phyloP scores from a whole-genome alignment of 2,888 invertebrate species.

The Acanthopleura granulata region DNA sequence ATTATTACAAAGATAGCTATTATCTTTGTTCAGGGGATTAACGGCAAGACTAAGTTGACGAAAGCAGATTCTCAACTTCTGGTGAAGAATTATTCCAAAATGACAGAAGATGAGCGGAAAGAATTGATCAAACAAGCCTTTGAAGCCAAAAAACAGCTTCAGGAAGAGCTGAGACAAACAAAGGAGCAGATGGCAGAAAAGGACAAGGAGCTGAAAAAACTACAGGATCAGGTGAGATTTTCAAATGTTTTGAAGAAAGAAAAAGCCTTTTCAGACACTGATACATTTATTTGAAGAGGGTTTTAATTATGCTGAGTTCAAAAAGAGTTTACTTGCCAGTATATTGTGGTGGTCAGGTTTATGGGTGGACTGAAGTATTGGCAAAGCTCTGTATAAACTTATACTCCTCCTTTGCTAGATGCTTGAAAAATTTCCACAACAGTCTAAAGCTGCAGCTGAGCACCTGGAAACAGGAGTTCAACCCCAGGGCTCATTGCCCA shows the following conservation, averaged over 20 bases:
- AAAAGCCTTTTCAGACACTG: not conserved
- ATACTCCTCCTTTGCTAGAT: too few relatives aligned
- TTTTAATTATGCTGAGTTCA: too few relatives aligned
- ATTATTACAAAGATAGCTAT: too few relatives aligned
- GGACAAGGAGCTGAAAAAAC: conserved; percentile 46
- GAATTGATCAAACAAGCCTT: conserved; percentile 57
- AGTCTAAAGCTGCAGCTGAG: too few relatives aligned
- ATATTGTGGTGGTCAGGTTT: too few relatives aligned
- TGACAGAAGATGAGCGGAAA: conserved; percentile 57
- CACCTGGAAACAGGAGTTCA: too few relatives aligned
- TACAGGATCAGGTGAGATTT: conserved; percentile 49
- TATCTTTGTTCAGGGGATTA: too few relatives aligned
- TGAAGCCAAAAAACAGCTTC: conserved; percentile 50
- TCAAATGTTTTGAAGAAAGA: not conserved
- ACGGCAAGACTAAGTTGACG: not conserved
- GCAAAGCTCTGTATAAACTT: too few relatives aligned
- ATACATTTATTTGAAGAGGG: not conserved
- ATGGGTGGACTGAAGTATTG: too few relatives aligned
- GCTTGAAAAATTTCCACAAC: too few relatives aligned
- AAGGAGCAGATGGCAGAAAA: conserved; percentile 54
- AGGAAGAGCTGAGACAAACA: conserved; percentile 51
- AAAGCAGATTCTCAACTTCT: conserved; percentile 24
- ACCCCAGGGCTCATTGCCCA: too few relatives aligned
- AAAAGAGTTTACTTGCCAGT: too few relatives aligned
- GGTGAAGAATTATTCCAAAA: conserved; percentile 52